These are phyloP conservation scores for Dendrocincla fuliginosa DNA, from an alignment of 2,797 vertebrate species.

Conservation along the genomic window DNA sequence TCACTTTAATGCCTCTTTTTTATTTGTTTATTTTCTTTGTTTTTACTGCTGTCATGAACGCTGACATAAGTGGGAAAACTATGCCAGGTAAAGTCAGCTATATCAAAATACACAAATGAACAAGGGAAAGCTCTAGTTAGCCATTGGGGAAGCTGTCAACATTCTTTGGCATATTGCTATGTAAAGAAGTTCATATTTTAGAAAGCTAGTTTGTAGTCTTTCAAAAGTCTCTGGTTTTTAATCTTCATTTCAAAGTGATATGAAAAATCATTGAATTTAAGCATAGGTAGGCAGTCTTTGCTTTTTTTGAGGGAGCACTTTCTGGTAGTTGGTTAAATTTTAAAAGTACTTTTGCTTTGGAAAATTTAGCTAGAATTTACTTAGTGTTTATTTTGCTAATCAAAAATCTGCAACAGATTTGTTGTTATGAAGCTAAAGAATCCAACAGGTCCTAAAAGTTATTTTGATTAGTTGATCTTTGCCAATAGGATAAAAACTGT, in stretches of 20 bases:
- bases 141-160: not conserved
- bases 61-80: conserved; percentile 80
- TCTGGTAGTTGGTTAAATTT: not conserved
- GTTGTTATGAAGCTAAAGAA: not conserved
- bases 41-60: conserved; percentile 79
- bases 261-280: not conserved
- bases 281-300: not conserved
- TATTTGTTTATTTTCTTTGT: conserved; percentile 78
- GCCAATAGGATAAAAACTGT: not conserved
- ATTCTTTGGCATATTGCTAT: not conserved
- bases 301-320: not conserved
- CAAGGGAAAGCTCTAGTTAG: conserved; percentile 37
- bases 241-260: not conserved
- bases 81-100: conserved; percentile 79
- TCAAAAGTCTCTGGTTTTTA: not conserved
- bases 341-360: not conserved
- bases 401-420: not conserved
- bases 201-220: not conserved
- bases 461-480: not conserved
- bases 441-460: not conserved
- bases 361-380: not conserved
- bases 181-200: not conserved
- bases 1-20: conserved; percentile 71
- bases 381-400: not conserved
- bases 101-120: conserved; percentile 31